phyloP scores from a whole-genome alignment of 2,113 vertebrate species.

The Stigmatopora nigra region DNA sequence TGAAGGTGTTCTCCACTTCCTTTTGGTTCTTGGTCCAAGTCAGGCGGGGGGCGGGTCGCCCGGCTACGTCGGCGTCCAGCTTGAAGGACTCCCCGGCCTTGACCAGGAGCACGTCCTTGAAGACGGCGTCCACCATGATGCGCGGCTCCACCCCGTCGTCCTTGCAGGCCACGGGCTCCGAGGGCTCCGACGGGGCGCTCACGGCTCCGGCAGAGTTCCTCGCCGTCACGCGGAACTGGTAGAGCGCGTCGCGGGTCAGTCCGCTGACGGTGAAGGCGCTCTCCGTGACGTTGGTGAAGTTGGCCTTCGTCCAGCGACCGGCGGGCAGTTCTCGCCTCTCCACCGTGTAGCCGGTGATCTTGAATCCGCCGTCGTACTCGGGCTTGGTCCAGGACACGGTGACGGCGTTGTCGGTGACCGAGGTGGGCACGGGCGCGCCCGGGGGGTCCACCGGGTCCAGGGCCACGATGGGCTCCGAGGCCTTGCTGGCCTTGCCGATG shows the following conservation, averaged over 20 bases:
- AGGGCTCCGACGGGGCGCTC: constrained; percentile 87
- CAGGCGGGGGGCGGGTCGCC: constrained; percentile 88
- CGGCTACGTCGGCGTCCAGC: constrained; percentile 91
- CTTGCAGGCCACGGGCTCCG: constrained; percentile 88
- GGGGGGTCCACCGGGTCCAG: constrained; percentile 94
- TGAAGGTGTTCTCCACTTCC: constrained; percentile 85
- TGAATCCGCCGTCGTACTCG: constrained; percentile 95
- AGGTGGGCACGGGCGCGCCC: constrained; percentile 82
- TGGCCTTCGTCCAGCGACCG: constrained; percentile 92
- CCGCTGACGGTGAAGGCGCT: constrained; percentile 93
- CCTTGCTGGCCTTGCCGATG: constrained; percentile 92
- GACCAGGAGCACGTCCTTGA: constrained; percentile 81
- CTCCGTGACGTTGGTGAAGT: constrained; percentile 95
- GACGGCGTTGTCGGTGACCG: constrained; percentile 86
- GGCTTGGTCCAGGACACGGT: constrained; percentile 92
- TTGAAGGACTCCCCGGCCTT: constrained; percentile 92
- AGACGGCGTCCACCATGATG: constrained; percentile 91
- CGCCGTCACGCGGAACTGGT: constrained; percentile 91
- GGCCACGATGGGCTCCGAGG: constrained; percentile 86
- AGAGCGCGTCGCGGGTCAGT: constrained; percentile 85
- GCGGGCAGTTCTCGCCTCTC: constrained; percentile 91
- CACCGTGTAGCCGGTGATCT: constrained; percentile 92
- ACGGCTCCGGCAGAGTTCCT: constrained; percentile 90
- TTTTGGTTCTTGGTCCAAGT: constrained; percentile 93
- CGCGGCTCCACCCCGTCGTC: constrained; percentile 91